Evolutionary conservation across 2,888 invertebrate species (phyloP).

Genomic region (Stenichneumon culpator): DNA sequence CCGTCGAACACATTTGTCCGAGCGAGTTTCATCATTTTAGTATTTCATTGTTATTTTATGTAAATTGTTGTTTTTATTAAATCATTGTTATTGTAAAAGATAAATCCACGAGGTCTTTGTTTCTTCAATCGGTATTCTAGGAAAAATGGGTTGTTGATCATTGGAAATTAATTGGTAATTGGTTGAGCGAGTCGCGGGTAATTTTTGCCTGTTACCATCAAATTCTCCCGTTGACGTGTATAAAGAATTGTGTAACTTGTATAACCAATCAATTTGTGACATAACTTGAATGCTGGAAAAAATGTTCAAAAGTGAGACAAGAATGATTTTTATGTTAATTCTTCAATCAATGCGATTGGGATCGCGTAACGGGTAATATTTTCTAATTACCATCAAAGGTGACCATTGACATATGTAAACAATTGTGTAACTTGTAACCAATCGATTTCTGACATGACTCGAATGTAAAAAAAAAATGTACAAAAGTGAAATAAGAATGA

Average conservation of each 20-base stretch:
- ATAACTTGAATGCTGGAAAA: neutral
- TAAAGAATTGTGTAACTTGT: neutral
- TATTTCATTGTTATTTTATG: neutral
- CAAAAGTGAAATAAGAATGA: neutral
- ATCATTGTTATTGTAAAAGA: neutral
- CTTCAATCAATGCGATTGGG: conserved; percentile 1
- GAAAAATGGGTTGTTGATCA: no score
- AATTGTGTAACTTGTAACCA: neutral
- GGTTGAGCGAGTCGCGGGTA: neutral
- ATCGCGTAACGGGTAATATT: conserved; percentile 11
- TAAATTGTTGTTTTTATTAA: neutral
- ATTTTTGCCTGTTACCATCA: no score
- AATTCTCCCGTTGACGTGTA: no score
- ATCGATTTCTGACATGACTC: neutral
- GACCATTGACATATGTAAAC: no score
- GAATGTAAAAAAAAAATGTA: neutral
- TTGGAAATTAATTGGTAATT: no score
- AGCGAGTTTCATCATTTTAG: neutral
- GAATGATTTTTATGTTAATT: neutral
- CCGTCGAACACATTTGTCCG: neutral
- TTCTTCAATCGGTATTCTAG: neutral
- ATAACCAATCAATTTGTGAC: neutral
- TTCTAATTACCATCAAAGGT: no score
- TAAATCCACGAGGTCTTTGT: neutral
- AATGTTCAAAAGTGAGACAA: neutral